Percentiles rank a stretch among this genome's conserved stretches.
phyloP scores from a whole-genome alignment of 2,113 vertebrate species.

The Telmatochromis brachygnathus region DNA sequence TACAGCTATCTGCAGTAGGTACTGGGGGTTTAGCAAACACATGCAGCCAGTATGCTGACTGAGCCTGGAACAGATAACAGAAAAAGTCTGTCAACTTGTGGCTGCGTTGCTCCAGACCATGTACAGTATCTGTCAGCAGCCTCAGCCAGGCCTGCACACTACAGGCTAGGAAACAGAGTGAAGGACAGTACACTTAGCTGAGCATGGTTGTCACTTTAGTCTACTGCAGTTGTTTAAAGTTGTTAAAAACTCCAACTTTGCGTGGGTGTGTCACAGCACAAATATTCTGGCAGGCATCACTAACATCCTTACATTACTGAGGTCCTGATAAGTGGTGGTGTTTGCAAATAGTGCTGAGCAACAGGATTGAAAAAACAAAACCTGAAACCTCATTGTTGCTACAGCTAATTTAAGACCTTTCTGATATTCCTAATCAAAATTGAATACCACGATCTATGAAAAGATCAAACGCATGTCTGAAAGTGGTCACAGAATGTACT shows the following conservation, averaged over 20 bases:
- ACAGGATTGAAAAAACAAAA: background rate
- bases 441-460: background rate
- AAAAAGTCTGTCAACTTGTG: background rate
- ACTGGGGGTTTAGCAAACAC: background rate
- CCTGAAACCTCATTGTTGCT: fast-evolving
- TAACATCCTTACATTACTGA: background rate
- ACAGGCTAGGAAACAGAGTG: background rate
- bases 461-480: background rate
- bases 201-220: background rate
- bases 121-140: background rate
- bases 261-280: background rate
- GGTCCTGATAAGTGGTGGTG: background rate
- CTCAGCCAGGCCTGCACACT: background rate
- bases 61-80: background rate
- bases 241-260: background rate
- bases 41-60: background rate
- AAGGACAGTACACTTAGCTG: background rate
- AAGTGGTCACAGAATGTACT: background rate
- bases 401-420: background rate
- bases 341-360: background rate
- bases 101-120: background rate
- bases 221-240: background rate
- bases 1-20: background rate
- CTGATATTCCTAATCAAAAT: background rate
- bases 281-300: background rate